These are phyloP conservation scores for Ranitomeya imitator DNA, from an alignment of 2,113 vertebrate genomes.

Conservation along the genomic window DNA sequence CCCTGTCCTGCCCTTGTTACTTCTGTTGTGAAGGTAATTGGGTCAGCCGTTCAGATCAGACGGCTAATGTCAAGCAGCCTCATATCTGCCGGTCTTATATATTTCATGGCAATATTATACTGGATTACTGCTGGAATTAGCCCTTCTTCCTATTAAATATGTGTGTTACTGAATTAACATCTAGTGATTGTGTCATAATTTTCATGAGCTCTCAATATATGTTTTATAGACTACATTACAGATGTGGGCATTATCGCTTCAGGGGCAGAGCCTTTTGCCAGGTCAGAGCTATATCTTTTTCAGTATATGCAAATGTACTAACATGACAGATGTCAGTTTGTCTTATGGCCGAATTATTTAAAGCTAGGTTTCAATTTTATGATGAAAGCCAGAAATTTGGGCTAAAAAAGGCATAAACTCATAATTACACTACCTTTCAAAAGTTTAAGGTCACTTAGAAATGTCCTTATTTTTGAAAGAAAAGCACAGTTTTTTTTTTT, in stretches of 20 bases:
- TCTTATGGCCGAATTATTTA: background rate
- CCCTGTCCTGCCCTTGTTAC: constrained; percentile 60
- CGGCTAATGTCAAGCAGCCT: background rate
- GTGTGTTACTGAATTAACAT: background rate
- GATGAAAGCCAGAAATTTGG: background rate
- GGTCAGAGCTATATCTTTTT: background rate
- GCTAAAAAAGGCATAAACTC: background rate
- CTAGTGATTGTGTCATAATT: background rate
- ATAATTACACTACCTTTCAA: too few species aligned
- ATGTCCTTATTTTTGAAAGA: too few species aligned
- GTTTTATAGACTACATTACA: constrained; percentile 16
- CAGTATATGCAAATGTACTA: background rate
- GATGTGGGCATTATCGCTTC: background rate
- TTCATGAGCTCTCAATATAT: constrained; percentile 9
- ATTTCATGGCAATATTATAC: background rate
- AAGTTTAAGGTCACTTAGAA: too few species aligned
- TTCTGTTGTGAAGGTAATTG: constrained; percentile 68
- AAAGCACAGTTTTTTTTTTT: too few species aligned
- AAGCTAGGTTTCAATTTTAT: background rate
- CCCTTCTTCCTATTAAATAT: background rate
- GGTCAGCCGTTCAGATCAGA: constrained; percentile 64
- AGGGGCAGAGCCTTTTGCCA: background rate
- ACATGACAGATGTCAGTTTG: constrained; percentile 4
- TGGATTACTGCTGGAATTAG: background rate
- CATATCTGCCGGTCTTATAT: background rate